A percentile compares a stretch with the other conserved stretches of the same genome.
Conservation (phyloP, 2,888 invertebrate species). For the Fabriciana adippe region DNA sequence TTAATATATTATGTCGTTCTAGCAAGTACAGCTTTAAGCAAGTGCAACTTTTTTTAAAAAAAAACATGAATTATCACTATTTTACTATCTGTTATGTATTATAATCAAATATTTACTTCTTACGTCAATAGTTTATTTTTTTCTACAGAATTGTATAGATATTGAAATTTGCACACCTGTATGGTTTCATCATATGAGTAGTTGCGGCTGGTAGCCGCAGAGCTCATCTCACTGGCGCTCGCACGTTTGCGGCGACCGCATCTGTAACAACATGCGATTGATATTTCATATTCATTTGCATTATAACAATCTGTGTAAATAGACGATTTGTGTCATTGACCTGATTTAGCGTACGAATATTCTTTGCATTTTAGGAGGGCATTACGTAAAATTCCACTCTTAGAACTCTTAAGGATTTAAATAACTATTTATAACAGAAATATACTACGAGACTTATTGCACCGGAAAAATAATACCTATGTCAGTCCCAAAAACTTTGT, state of each 20-base stretch:
- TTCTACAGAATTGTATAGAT: slow-evolving; percentile 37
- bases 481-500: no score
- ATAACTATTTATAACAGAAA: no score
- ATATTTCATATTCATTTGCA: slow-evolving; percentile 2
- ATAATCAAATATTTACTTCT: no score
- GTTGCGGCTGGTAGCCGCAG: slow-evolving; percentile 63
- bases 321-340: not conserved
- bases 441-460: no score
- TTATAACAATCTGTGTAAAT: not conserved
- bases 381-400: no score
- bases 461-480: no score
- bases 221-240: slow-evolving; percentile 72
- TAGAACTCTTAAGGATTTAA: no score
- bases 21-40: no score
- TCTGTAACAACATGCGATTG: slow-evolving; percentile 49
- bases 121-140: not conserved
- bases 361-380: no score
- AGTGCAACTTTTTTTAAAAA: no score
- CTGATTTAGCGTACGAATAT: not conserved
- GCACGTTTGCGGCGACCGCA: slow-evolving; percentile 64
- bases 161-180: slow-evolving; percentile 56
- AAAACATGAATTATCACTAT: no score
- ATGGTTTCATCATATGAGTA: slow-evolving; percentile 78
- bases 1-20: not conserved
- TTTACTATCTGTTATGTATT: no score